Percentiles rank a stretch among this genome's conserved stretches.
phyloP scores from a whole-genome alignment of 2,888 invertebrate species.

The Drosophila meridiana region DNA sequence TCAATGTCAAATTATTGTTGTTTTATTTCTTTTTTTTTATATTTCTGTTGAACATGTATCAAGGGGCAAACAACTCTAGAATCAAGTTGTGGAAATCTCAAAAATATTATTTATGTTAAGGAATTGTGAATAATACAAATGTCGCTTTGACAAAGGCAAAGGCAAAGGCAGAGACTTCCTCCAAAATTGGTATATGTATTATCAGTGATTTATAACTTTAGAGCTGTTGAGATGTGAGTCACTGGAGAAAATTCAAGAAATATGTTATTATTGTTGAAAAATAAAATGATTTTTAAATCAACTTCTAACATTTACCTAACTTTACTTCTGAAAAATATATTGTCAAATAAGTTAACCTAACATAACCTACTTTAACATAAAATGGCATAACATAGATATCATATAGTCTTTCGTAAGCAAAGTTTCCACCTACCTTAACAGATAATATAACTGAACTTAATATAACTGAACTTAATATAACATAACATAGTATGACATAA shows the following conservation, averaged over 20 bases:
- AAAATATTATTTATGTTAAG: constrained; percentile 3
- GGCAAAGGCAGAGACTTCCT: neutral
- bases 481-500: neutral
- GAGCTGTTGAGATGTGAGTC: neutral
- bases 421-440: no score
- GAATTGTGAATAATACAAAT: neutral
- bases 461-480: neutral
- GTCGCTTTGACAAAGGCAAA: neutral
- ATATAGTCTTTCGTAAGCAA: no score
- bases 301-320: neutral
- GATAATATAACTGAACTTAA: neutral
- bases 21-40: neutral
- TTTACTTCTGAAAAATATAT: neutral
- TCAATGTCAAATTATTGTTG: constrained; percentile 17
- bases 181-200: constrained; percentile 3
- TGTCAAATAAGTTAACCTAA: neutral
- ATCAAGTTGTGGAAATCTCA: neutral
- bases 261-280: neutral
- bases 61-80: constrained; percentile 11
- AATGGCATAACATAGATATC: neutral
- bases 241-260: neutral
- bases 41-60: neutral
- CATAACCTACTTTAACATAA: neutral
- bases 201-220: neutral
- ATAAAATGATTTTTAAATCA: neutral